These are phyloP conservation scores for Fratercula arctica DNA, from an alignment of 2,797 vertebrate species.

Conservation along the genomic window DNA sequence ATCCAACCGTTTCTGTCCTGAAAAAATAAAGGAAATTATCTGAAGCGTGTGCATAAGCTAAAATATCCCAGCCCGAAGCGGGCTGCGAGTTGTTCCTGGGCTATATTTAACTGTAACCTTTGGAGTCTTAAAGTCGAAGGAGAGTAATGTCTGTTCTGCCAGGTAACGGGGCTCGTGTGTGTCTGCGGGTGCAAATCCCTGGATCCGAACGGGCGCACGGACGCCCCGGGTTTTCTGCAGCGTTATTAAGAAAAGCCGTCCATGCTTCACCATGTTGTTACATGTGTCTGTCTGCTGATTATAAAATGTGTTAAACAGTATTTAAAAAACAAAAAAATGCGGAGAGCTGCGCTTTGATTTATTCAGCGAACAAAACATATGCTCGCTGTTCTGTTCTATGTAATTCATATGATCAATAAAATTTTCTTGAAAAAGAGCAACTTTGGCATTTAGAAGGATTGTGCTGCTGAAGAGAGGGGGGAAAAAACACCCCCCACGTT, in stretches of 20 bases:
- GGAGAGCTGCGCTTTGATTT: conserved; percentile 82
- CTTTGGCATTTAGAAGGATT: conserved; percentile 74
- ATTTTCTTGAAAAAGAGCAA: conserved; percentile 78
- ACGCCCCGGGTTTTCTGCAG: conserved; percentile 31
- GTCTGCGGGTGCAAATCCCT: not conserved
- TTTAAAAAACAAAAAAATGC: conserved; percentile 83
- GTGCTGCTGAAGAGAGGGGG: conserved; percentile 22
- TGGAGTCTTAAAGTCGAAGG: not conserved
- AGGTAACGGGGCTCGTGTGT: conserved; percentile 39
- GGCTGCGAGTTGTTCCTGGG: conserved; percentile 48
- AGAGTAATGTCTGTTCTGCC: not conserved
- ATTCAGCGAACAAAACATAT: conserved; percentile 85
- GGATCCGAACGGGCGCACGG: not conserved
- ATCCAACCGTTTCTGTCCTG: not conserved
- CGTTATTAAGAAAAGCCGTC: conserved; percentile 80
- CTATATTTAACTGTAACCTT: conserved; percentile 56
- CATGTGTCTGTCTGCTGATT: conserved; percentile 84
- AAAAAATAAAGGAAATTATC: conserved; percentile 54
- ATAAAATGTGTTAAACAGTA: conserved; percentile 85
- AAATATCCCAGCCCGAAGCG: conserved; percentile 59
- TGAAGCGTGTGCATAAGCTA: conserved; percentile 36
- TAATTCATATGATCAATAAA: conserved; percentile 84
- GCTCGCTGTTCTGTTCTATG: conserved; percentile 83
- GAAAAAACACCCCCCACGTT: not conserved
- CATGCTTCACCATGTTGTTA: conserved; percentile 81